Percentiles rank a stretch among this genome's conserved stretches.
phyloP scores from a whole-genome alignment of 1,140 invertebrate genomes.

The Diplogasteroides magnus region DNA sequence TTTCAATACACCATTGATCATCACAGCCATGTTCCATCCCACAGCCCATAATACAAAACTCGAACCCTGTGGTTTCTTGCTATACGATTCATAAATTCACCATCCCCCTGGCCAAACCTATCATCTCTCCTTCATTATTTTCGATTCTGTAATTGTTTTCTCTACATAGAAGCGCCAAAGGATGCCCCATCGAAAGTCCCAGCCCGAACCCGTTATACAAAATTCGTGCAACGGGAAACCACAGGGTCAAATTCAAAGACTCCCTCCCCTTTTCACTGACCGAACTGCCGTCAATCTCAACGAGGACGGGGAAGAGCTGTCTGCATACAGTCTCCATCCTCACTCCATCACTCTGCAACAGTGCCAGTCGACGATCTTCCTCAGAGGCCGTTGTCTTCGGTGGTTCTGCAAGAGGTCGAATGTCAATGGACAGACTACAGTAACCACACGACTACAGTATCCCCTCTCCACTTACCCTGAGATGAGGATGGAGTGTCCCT shows the following conservation, averaged over 20 bases:
- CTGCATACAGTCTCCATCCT: slow-evolving; percentile 26
- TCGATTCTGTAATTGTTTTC: too few relatives aligned
- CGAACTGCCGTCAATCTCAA: slow-evolving; percentile 46
- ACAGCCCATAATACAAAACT: slow-evolving; percentile 11
- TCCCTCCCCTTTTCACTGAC: too few relatives aligned
- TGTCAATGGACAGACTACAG: background rate
- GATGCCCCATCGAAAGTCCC: too few relatives aligned
- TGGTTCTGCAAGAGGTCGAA: background rate
- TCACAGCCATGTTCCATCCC: too few relatives aligned
- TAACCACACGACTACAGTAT: background rate
- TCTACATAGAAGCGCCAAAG: too few relatives aligned
- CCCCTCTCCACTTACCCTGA: background rate
- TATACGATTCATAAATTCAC: too few relatives aligned
- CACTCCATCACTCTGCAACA: slow-evolving; percentile 23
- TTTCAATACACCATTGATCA: too few relatives aligned
- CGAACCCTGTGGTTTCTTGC: slow-evolving; percentile 19
- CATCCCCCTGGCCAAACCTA: too few relatives aligned
- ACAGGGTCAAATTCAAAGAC: too few relatives aligned
- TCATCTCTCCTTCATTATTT: too few relatives aligned
- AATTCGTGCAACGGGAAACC: too few relatives aligned
- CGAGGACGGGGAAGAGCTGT: slow-evolving; percentile 45
- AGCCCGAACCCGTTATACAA: too few relatives aligned
- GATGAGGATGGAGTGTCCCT: background rate
- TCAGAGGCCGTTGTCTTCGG: slow-evolving; percentile 4
- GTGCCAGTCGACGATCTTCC: slow-evolving; percentile 16